Evolutionary conservation across 2,888 invertebrate species (phyloP).

Genomic region (Drosophila birchii): DNA sequence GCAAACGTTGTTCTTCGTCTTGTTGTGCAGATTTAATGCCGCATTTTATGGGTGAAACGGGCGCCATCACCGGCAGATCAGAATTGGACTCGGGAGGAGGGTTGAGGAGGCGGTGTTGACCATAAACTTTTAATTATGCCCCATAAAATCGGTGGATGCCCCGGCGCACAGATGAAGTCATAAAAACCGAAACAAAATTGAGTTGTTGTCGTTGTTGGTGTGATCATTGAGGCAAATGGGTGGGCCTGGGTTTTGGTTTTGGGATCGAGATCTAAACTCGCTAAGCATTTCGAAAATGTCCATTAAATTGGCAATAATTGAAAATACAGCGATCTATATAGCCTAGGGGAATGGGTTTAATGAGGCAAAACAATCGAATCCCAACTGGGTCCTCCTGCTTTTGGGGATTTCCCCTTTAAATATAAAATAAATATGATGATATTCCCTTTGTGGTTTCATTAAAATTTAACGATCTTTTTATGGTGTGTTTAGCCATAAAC

Average conservation of each 20-base stretch:
- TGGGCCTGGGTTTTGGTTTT: conserved; percentile 6
- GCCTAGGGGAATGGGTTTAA: conserved; percentile 9
- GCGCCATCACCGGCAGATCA: conserved; percentile 2
- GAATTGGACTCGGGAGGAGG: not conserved
- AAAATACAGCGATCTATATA: conserved; percentile 2
- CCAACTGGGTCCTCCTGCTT: not conserved
- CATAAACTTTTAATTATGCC: conserved; percentile 74
- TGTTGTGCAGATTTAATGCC: conserved; percentile 58
- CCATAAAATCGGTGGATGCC: conserved; percentile 38
- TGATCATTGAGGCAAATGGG: conserved; percentile 17
- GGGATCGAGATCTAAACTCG: not conserved
- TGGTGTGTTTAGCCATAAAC: not conserved
- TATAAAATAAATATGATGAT: not conserved
- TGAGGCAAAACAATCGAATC: conserved; percentile 8
- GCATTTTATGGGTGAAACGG: conserved; percentile 28
- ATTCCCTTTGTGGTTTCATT: not conserved
- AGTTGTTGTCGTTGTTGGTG: conserved; percentile 58
- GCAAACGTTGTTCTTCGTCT: conserved; percentile 49
- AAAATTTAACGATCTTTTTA: not conserved
- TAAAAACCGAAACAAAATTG: conserved; percentile 67
- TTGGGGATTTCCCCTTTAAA: not conserved
- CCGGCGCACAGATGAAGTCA: conserved; percentile 66
- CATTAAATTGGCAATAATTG: conserved; percentile 29
- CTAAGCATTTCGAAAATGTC: conserved; percentile 7
- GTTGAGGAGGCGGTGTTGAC: conserved; percentile 13